These are phyloP conservation scores for Sinocyclocheilus rhinocerous DNA, from an alignment of 2,113 vertebrate genomes.

Conservation along the genomic window DNA sequence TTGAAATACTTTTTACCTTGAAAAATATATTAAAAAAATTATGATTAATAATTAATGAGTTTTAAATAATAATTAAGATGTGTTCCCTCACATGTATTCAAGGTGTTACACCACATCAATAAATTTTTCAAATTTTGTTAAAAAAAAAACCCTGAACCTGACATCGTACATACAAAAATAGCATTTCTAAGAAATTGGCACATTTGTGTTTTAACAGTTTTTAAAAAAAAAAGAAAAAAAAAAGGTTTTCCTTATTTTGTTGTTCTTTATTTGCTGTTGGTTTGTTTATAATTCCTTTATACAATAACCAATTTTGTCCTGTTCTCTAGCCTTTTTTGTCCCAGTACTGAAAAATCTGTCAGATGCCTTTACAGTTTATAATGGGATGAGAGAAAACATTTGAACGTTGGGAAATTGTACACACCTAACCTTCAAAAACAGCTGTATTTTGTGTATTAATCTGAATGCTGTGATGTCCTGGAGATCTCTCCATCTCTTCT, in stretches of 20 bases:
- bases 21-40: too few species aligned
- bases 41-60: too few species aligned
- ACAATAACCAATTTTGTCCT: background rate
- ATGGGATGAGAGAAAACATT: background rate
- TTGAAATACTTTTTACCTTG: too few species aligned
- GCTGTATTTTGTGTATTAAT: background rate
- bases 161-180: background rate
- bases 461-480: background rate
- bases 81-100: too few species aligned
- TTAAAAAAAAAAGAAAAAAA: too few species aligned
- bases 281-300: background rate
- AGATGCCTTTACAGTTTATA: background rate
- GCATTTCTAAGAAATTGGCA: background rate
- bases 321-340: background rate
- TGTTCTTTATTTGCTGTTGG: background rate
- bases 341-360: background rate
- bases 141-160: too few species aligned
- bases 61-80: too few species aligned
- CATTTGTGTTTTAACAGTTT: background rate
- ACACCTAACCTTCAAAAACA: background rate
- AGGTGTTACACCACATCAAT: too few species aligned
- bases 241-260: background rate
- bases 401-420: background rate
- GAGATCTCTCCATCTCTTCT: background rate
- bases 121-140: too few species aligned